Evolutionary conservation across 2,113 vertebrate genomes (phyloP).

Genomic region (Festucalex cinctus): DNA sequence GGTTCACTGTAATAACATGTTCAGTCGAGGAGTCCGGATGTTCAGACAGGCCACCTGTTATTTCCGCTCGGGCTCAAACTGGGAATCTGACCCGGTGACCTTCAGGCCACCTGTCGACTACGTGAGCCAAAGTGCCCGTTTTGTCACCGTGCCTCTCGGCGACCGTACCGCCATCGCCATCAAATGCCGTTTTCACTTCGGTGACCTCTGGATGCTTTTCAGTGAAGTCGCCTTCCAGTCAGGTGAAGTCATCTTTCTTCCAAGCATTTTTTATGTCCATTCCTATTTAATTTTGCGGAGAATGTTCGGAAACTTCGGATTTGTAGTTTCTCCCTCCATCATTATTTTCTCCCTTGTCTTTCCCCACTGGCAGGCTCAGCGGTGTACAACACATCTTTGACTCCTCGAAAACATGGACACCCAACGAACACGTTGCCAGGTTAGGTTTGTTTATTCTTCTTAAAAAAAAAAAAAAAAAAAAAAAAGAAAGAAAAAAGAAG

Average conservation of each 20-base stretch:
- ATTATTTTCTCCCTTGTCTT: not conserved
- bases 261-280: not conserved
- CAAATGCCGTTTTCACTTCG: slow-evolving; percentile 90
- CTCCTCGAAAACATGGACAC: slow-evolving; percentile 69
- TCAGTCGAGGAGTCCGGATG: slow-evolving; percentile 85
- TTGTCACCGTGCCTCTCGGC: slow-evolving; percentile 85
- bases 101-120: slow-evolving; percentile 80
- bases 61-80: slow-evolving; percentile 84
- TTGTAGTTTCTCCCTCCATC: not conserved
- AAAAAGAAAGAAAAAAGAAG: too few species aligned
- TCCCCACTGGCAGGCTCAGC: slow-evolving; percentile 78
- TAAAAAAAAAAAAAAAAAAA: too few species aligned
- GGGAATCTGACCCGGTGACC: slow-evolving; percentile 80
- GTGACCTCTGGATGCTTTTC: slow-evolving; percentile 93
- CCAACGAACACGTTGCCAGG: slow-evolving; percentile 75
- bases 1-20: slow-evolving; percentile 99
- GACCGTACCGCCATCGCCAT: slow-evolving; percentile 90
- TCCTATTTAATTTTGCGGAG: not conserved
- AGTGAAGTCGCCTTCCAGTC: slow-evolving; percentile 98
- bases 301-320: too few species aligned
- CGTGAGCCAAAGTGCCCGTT: slow-evolving; percentile 85
- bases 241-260: slow-evolving; percentile 64
- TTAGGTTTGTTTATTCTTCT: slow-evolving; percentile 21
- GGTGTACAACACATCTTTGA: slow-evolving; percentile 88
- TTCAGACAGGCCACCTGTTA: slow-evolving; percentile 90